phyloP scores from a whole-genome alignment of 2,888 invertebrate genomes.

The Geophilus truncorum region DNA sequence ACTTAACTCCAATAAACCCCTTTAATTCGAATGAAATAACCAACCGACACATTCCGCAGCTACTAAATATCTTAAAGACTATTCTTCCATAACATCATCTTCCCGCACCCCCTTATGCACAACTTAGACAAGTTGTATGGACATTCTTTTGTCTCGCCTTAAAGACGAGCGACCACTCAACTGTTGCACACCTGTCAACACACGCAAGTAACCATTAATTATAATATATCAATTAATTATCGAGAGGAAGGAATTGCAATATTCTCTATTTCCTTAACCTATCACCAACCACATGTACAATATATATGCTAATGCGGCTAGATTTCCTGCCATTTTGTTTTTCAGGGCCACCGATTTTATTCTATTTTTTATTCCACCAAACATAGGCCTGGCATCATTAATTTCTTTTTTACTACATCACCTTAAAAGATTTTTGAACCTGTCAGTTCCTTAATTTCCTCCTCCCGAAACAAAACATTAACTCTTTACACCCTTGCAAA shows the following conservation, averaged over 20 bases:
- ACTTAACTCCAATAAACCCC: neutral
- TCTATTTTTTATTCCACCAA: neutral
- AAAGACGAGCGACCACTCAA: neutral
- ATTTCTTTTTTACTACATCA: neutral
- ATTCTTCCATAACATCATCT: neutral
- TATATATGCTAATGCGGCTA: neutral
- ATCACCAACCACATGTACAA: neutral
- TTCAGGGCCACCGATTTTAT: neutral
- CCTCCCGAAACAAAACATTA: neutral
- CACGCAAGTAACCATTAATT: neutral
- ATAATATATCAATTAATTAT: neutral
- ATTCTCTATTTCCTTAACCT: neutral
- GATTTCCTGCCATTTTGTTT: neutral
- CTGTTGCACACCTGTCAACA: neutral
- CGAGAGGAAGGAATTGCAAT: neutral
- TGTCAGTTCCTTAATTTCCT: neutral
- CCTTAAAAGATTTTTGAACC: neutral
- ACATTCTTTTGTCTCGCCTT: slow-evolving; percentile 20
- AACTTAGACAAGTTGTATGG: slow-evolving; percentile 7
- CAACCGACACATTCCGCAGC: neutral
- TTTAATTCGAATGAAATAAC: neutral
- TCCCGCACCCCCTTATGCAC: neutral
- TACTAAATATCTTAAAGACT: neutral
- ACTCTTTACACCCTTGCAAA: neutral
- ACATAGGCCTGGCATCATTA: neutral